phyloP scores from a whole-genome alignment of 1,140 invertebrate genomes.

The Diprion similis region DNA sequence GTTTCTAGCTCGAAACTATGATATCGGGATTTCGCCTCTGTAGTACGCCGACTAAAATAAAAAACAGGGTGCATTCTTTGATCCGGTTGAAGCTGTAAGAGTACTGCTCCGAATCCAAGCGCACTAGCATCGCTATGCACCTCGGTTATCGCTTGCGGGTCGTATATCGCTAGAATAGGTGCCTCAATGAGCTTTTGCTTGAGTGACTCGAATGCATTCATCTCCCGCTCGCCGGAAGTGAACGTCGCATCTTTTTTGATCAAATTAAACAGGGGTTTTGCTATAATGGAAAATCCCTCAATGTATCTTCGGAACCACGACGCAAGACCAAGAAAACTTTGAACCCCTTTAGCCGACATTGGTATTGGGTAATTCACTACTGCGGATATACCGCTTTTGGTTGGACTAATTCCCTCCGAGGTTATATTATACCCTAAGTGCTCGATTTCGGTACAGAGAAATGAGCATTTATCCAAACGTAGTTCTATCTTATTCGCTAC shows the following conservation, averaged over 20 bases:
- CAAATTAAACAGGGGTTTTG: conserved; percentile 35
- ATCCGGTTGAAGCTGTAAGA: conserved; percentile 43
- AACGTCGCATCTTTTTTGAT: conserved; percentile 29
- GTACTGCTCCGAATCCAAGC: conserved; percentile 37
- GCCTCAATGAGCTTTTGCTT: conserved; percentile 22
- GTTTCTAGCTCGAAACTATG: conserved; percentile 60
- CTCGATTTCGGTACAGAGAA: conserved; percentile 28
- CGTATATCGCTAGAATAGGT: conserved; percentile 31
- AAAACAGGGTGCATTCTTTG: conserved; percentile 45
- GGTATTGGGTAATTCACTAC: conserved; percentile 23
- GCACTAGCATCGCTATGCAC: conserved; percentile 35
- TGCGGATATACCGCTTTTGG: conserved; percentile 30
- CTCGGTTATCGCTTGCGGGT: conserved; percentile 26
- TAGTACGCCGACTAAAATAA: conserved; percentile 55
- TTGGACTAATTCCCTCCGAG: conserved; percentile 32
- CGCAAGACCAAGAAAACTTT: conserved; percentile 33
- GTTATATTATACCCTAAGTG: conserved; percentile 33
- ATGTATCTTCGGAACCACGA: conserved; percentile 39
- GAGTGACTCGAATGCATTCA: conserved; percentile 24
- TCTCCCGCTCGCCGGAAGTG: conserved; percentile 21
- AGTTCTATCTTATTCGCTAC: conserved; percentile 20
- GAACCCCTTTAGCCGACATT: conserved; percentile 28
- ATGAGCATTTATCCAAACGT: conserved; percentile 35
- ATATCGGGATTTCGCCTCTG: conserved; percentile 54
- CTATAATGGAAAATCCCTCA: conserved; percentile 29